These are phyloP conservation scores for Corella eumyota DNA, from an alignment of 23 tunicate genomes.

Conservation along the genomic window DNA sequence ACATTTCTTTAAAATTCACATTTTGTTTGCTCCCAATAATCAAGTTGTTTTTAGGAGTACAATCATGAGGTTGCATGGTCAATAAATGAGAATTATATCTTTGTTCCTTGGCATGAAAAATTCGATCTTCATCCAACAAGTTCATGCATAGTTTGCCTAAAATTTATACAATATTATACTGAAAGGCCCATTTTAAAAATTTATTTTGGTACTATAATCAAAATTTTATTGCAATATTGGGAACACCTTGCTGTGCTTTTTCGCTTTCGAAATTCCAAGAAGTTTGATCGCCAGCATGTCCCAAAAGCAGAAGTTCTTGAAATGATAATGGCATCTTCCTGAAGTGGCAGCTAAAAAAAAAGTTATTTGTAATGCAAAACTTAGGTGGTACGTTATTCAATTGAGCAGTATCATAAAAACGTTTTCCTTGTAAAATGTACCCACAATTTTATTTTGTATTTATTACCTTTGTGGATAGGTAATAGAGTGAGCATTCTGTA, in stretches of 20 bases:
- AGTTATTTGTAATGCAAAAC: not conserved
- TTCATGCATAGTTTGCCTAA: slow-evolving; percentile 87
- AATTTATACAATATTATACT: no score
- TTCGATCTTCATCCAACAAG: slow-evolving; percentile 72
- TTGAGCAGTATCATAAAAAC: not conserved
- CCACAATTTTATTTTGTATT: not conserved
- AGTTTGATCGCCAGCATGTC: slow-evolving; percentile 94
- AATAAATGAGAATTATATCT: slow-evolving; percentile 28
- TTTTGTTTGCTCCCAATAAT: slow-evolving; percentile 28
- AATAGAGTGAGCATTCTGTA: slow-evolving; percentile 41
- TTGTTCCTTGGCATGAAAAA: slow-evolving; percentile 21
- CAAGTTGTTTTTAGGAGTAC: slow-evolving; percentile 93
- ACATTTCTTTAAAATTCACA: not conserved
- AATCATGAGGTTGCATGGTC: slow-evolving; percentile 62
- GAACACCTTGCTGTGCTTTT: slow-evolving; percentile 61
- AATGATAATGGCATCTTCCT: slow-evolving; percentile 14
- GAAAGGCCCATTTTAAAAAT: no score
- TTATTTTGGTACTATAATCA: not conserved
- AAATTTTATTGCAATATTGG: not conserved
- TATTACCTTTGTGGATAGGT: slow-evolving; percentile 79
- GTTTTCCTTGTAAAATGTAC: not conserved
- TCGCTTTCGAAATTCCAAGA: slow-evolving; percentile 70
- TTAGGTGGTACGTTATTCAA: not conserved
- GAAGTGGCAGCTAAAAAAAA: slow-evolving; percentile 17
- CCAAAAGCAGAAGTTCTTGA: slow-evolving; percentile 59